These are phyloP conservation scores for Dilophus febrilis DNA, from an alignment of 2,888 invertebrate genomes.

Conservation along the genomic window DNA sequence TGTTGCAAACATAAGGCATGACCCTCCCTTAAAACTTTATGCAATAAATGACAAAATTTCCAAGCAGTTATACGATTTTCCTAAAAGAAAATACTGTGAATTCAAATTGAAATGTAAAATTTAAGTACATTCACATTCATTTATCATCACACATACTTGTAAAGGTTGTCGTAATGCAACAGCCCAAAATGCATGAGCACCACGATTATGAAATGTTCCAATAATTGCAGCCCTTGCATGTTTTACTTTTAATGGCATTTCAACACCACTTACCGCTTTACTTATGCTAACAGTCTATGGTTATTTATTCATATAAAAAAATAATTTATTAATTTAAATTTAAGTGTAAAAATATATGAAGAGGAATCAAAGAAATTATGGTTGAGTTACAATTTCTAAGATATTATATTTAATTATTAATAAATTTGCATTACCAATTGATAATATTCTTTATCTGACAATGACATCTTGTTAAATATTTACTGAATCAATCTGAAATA, in stretches of 20 bases:
- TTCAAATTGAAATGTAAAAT: too few relatives aligned
- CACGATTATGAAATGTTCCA: slow-evolving; percentile 85
- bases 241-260: slow-evolving; percentile 94
- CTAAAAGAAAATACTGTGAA: slow-evolving; percentile 29
- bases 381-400: neutral
- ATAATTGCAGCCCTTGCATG: slow-evolving; percentile 93
- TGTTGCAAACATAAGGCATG: slow-evolving; percentile 75
- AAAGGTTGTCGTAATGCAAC: slow-evolving; percentile 30
- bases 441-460: slow-evolving; percentile 12
- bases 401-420: too few relatives aligned
- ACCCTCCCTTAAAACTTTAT: slow-evolving; percentile 89
- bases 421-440: slow-evolving; percentile 9
- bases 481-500: too few relatives aligned
- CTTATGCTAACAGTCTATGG: slow-evolving; percentile 68
- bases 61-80: slow-evolving; percentile 93
- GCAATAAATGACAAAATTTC: slow-evolving; percentile 97
- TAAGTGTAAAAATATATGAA: neutral
- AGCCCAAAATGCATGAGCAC: slow-evolving; percentile 82
- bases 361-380: neutral
- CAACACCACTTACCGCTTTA: slow-evolving; percentile 84
- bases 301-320: slow-evolving; percentile 20
- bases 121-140: too few relatives aligned
- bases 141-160: slow-evolving; percentile 14
- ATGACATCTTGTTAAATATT: too few relatives aligned
- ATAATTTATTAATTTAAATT: neutral